A percentile compares a stretch with the other conserved stretches of the same genome.
Conservation (phyloP, 2,888 invertebrate species). For the Andrena marginata region DNA sequence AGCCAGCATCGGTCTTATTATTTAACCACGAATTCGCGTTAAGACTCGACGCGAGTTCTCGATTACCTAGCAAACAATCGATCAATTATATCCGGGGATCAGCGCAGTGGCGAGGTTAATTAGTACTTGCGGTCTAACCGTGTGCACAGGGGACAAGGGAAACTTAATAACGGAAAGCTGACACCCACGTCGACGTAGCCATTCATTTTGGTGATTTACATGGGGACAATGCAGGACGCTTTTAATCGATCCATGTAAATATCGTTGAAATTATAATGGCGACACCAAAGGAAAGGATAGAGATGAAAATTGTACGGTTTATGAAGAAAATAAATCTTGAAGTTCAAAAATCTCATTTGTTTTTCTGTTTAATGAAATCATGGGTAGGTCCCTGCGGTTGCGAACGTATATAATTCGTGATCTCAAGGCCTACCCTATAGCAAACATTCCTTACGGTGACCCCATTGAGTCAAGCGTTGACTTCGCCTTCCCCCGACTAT, state of each 20-base stretch:
- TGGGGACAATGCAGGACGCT: neutral
- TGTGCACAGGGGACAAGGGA: neutral
- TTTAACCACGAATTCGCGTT: neutral
- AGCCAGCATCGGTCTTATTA: conserved; percentile 17
- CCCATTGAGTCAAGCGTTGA: no score
- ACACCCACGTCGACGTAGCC: neutral
- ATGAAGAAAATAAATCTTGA: no score
- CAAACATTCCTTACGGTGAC: no score
- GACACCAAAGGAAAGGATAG: neutral
- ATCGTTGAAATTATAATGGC: neutral
- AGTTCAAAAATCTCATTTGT: neutral
- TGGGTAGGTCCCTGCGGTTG: no score
- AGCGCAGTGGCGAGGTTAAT: conserved; percentile 44
- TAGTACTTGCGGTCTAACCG: conserved; percentile 37
- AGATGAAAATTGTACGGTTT: neutral
- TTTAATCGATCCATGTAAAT: neutral
- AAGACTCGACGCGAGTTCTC: conserved; percentile 47
- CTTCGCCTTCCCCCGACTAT: no score
- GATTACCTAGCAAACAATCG: conserved; percentile 64
- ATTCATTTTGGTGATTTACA: neutral
- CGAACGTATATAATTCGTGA: no score
- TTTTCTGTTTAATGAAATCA: neutral
- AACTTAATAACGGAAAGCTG: conserved; percentile 14
- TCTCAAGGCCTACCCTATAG: no score
- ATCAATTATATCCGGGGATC: conserved; percentile 40